Evolutionary conservation across 2,888 invertebrate species (phyloP).

Genomic region (Portevinia maculata): DNA sequence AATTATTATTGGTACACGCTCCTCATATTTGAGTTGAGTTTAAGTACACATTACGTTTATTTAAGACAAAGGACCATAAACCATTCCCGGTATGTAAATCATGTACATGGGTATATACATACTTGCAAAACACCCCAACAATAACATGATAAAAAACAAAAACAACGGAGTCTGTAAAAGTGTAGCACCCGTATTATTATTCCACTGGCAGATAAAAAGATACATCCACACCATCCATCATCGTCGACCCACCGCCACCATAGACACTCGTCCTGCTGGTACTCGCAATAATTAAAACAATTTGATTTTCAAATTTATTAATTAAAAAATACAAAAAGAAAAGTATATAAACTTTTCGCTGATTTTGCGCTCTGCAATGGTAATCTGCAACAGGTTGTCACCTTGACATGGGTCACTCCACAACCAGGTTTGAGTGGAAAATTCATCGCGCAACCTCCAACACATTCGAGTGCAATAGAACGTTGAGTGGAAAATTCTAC

Average conservation of each 20-base stretch:
- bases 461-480: background rate
- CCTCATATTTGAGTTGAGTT: background rate
- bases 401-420: constrained; percentile 71
- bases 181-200: background rate
- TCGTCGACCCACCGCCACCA: background rate
- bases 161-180: background rate
- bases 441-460: constrained; percentile 38
- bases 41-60: background rate
- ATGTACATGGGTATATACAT: no score
- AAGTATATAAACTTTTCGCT: constrained; percentile 1
- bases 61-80: constrained; percentile 1
- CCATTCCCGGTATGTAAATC: constrained; percentile 11
- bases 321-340: background rate
- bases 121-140: background rate
- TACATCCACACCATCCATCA: background rate
- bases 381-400: constrained; percentile 71
- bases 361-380: constrained; percentile 61
- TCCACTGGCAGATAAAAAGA: constrained; percentile 1
- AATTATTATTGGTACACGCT: constrained; percentile 32
- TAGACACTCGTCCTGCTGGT: background rate
- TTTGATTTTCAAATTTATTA: background rate
- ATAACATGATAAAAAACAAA: background rate
- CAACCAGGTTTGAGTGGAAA: constrained; percentile 59
- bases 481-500: constrained; percentile 6
- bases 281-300: background rate